These are phyloP conservation scores for Parapristionchus giblindavisi DNA, from an alignment of 2,888 invertebrate genomes.

Conservation along the genomic window DNA sequence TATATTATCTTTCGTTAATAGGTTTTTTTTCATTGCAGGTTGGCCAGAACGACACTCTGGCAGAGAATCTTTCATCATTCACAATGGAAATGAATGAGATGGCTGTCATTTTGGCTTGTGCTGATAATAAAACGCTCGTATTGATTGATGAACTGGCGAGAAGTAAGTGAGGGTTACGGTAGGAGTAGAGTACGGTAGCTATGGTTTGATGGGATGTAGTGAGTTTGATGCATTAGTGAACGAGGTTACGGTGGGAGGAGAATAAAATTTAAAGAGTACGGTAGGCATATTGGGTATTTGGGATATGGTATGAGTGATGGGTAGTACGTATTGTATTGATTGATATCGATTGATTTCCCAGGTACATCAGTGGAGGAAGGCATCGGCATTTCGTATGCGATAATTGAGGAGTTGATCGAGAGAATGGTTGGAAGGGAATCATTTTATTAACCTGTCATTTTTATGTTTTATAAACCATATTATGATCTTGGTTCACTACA, in stretches of 20 bases:
- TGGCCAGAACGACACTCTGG: slow-evolving; percentile 85
- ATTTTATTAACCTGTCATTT: too few relatives aligned
- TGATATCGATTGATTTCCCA: too few relatives aligned
- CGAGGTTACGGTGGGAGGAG: not conserved
- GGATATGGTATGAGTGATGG: too few relatives aligned
- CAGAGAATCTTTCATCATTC: slow-evolving; percentile 75
- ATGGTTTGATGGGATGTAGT: not conserved
- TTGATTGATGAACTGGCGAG: slow-evolving; percentile 89
- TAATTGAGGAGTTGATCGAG: slow-evolving; percentile 71
- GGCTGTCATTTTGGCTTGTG: slow-evolving; percentile 78
- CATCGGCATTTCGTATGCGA: slow-evolving; percentile 72
- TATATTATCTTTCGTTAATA: too few relatives aligned
- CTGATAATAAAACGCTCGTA: slow-evolving; percentile 81
- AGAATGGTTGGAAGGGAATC: slow-evolving; percentile 66
- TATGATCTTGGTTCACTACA: not conserved
- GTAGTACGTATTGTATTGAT: too few relatives aligned
- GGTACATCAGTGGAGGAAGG: slow-evolving; percentile 73
- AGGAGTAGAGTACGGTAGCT: not conserved
- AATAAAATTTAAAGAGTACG: not conserved
- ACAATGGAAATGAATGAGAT: slow-evolving; percentile 79
- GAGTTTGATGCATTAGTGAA: not conserved
- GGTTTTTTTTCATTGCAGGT: slow-evolving; percentile 71
- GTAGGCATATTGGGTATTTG: too few relatives aligned
- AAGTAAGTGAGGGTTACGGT: slow-evolving; percentile 71
- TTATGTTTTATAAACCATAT: too few relatives aligned